Base-by-base conservation (phyloP, 2,888 invertebrate species). In the Lasius fuliginosus region DNA sequence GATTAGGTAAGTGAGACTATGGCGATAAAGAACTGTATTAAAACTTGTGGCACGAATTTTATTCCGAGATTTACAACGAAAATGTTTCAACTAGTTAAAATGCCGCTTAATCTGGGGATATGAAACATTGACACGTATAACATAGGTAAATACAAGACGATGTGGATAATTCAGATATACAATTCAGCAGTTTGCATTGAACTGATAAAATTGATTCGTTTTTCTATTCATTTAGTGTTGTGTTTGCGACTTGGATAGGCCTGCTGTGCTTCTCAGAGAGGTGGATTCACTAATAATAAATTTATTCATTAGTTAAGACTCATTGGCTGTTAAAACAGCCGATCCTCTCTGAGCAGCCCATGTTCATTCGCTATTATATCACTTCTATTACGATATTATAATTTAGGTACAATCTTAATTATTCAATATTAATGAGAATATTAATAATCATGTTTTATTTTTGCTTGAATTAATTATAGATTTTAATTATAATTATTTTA, bases 331-430 rank as follows among this genome's bases (percentile, higher is more conserved):
- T 84, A 85, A 84, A 92, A 89, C 90, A 92, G 90, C 92, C 91
- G 85, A 90, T 91, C 93, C 93, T 94, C 94, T 94, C 93, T 93
- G 92, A 92, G 91, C 90, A 94, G 93, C 93, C 93, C 92, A 92
- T 91, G 92, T 91, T 94, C 92, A 91, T 94, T 93, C 91, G 90
- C 94, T 94, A 94, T 92, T 90, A 90, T 93, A 94, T 94, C 94
- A 94, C 93, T 95, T 94, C 94, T 94, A 94, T 94, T 84, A 94
- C 94, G 92, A 93, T 94, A 94, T 93, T 93, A 94, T 95, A 94
- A 95, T 94, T 95, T 95, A 95, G 95, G 95, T 95, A 95, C 94
- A 95, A 94, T 94, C 94, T 95, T 94, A 95, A 94, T 95, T 94
- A 94, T 94, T 93, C 94, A 94, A 95, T 94, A 94, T 95, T 95